Percentiles rank a stretch among this genome's conserved stretches.
Conservation (phyloP, 2,797 vertebrate species). For the Tenualosa thibaudeaui region DNA sequence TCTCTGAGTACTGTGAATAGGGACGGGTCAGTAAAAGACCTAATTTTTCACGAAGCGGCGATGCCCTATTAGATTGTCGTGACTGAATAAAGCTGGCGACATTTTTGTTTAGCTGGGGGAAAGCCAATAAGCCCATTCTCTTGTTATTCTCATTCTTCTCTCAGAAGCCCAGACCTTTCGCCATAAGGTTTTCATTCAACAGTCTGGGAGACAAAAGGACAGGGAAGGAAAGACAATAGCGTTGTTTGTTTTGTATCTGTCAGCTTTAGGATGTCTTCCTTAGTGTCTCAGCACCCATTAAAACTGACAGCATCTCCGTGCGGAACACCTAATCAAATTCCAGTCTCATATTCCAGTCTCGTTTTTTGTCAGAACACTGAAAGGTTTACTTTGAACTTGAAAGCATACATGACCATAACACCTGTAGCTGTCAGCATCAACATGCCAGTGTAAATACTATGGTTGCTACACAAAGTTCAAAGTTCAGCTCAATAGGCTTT, state of each 20-base stretch:
- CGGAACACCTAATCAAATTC: constrained; percentile 22
- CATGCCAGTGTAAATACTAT: not conserved
- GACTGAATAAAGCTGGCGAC: constrained; percentile 30
- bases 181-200: not conserved
- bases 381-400: not conserved
- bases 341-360: not conserved
- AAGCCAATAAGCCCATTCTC: not conserved
- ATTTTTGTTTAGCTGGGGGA: not conserved
- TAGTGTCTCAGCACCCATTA: not conserved
- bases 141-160: constrained; percentile 27
- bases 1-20: not conserved
- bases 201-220: constrained; percentile 23
- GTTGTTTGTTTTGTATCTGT: constrained; percentile 24
- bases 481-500: not conserved
- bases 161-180: not conserved
- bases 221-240: not conserved
- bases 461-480: not conserved
- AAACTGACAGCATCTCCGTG: not conserved
- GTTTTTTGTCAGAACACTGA: not conserved
- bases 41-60: constrained; percentile 34
- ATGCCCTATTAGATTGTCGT: constrained; percentile 28
- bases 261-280: not conserved
- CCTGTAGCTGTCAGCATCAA: not conserved
- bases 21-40: constrained; percentile 10
- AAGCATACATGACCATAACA: not conserved